These are phyloP conservation scores for Galagoides demidoff DNA, from an alignment of 2,797 vertebrate genomes.

Conservation along the genomic window DNA sequence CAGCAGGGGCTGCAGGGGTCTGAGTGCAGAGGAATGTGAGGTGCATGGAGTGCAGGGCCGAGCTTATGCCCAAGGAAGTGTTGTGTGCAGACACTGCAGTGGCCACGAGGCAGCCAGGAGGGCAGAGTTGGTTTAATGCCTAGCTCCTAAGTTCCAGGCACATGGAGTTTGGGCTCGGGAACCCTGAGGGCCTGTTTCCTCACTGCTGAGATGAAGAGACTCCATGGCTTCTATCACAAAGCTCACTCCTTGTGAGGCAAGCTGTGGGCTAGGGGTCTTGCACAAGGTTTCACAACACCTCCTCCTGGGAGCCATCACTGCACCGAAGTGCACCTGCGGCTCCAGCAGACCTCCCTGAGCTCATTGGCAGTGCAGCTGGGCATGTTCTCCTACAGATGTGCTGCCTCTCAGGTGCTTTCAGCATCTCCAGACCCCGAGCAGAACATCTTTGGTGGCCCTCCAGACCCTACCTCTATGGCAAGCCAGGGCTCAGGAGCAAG, in stretches of 20 bases:
- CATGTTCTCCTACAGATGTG: fast-evolving
- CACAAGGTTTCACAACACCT: background rate
- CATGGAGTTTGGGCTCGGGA: background rate
- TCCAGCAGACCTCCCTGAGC: background rate
- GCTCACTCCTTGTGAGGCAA: no score
- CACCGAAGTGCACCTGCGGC: fast-evolving
- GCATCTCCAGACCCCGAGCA: background rate
- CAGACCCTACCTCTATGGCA: slow-evolving; percentile 64
- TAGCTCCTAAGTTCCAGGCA: no score
- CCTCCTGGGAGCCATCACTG: background rate
- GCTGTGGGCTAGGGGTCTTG: no score
- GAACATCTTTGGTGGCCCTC: background rate
- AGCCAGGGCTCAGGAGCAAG: background rate
- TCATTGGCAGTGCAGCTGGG: background rate
- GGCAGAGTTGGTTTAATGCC: background rate
- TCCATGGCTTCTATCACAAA: fast-evolving
- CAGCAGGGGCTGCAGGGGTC: background rate
- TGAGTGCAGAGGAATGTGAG: background rate
- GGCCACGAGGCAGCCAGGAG: background rate
- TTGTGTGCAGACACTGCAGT: background rate
- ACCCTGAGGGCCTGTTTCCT: fast-evolving
- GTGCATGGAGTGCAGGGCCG: background rate
- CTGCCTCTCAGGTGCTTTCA: background rate
- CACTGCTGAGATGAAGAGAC: fast-evolving
- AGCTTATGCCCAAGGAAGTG: background rate